Evolutionary conservation across 2,797 vertebrate species (phyloP).

Genomic region (Malurus splendens): DNA sequence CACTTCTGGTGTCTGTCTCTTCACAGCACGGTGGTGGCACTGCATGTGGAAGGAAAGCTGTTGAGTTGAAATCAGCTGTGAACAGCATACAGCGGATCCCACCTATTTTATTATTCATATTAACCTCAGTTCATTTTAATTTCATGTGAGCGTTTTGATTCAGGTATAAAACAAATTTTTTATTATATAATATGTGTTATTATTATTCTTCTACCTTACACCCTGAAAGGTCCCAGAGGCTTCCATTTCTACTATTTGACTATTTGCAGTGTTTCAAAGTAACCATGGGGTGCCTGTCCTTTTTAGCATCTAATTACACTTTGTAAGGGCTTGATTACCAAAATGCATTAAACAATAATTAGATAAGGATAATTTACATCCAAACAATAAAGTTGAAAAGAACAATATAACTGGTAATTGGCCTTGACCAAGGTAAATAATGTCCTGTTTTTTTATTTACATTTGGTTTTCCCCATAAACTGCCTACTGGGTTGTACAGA

Average conservation of each 20-base stretch:
- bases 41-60: background rate
- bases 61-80: background rate
- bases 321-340: constrained; percentile 64
- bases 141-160: background rate
- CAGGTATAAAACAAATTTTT: background rate
- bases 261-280: constrained; percentile 11
- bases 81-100: fast-evolving
- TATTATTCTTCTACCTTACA: background rate
- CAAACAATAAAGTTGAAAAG: constrained; percentile 65
- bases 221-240: background rate
- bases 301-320: constrained; percentile 68
- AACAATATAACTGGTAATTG: constrained; percentile 77
- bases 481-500: constrained; percentile 75
- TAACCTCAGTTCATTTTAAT: background rate
- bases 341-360: constrained; percentile 74
- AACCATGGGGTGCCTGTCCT: constrained; percentile 37
- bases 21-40: fast-evolving
- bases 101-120: background rate
- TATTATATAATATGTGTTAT: background rate
- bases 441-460: constrained; percentile 77
- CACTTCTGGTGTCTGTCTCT: background rate
- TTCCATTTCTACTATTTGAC: background rate
- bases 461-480: constrained; percentile 74
- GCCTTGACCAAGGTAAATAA: constrained; percentile 79
- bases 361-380: constrained; percentile 72